phyloP scores from a whole-genome alignment of 1,140 invertebrate species.

The Sitobion miscanthi region DNA sequence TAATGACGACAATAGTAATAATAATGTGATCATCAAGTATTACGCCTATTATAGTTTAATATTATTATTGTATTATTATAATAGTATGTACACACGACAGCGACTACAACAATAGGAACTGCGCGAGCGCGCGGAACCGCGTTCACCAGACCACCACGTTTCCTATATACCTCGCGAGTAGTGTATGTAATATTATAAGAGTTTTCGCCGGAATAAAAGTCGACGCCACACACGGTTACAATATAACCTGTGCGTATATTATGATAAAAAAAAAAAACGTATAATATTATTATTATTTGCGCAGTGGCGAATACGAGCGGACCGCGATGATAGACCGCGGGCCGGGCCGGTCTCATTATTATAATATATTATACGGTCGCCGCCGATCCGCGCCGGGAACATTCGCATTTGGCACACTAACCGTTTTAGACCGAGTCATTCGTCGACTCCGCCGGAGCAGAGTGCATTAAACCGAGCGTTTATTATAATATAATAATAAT shows the following conservation, averaged over 20 bases:
- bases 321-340: background rate
- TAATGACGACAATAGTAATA: background rate
- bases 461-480: constrained; percentile 24
- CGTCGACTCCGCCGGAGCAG: background rate
- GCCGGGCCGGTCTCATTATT: background rate
- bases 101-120: background rate
- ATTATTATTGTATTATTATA: background rate
- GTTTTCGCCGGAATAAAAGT: constrained; percentile 26
- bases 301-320: background rate
- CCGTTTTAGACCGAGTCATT: constrained; percentile 20
- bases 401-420: constrained; percentile 36
- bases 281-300: background rate
- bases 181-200: background rate
- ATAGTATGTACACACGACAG: background rate
- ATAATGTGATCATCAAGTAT: background rate
- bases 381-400: background rate
- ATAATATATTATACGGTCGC: background rate
- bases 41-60: background rate
- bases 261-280: background rate
- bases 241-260: background rate
- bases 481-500: background rate
- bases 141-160: constrained; percentile 1
- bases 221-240: background rate
- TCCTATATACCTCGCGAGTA: background rate
- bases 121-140: background rate